Evolutionary conservation across 2,113 vertebrate species (phyloP).

Genomic region (Notothenia coriiceps): DNA sequence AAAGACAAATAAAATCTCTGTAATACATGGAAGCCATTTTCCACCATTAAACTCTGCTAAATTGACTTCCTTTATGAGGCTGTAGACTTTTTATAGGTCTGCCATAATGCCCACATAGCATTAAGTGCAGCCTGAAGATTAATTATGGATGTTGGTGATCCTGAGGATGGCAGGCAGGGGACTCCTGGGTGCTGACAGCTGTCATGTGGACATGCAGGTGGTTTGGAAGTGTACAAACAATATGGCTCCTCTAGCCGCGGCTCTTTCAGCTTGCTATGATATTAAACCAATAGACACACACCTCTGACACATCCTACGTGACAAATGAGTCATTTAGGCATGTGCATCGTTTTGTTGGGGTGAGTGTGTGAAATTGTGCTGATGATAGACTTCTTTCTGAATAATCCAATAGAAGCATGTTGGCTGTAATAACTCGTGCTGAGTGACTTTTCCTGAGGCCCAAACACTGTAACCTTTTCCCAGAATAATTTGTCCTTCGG

Average conservation of each 20-base stretch:
- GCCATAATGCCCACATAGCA: conserved; percentile 2
- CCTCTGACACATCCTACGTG: conserved; percentile 49
- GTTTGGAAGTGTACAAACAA: conserved; percentile 43
- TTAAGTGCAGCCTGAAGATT: conserved; percentile 24
- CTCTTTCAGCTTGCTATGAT: conserved; percentile 5
- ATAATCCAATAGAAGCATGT: conserved; percentile 73
- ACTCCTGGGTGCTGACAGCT: conserved; percentile 19
- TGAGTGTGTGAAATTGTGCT: conserved; percentile 39
- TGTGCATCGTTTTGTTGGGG: background rate
- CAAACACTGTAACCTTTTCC: conserved; percentile 53
- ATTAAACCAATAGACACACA: conserved; percentile 43
- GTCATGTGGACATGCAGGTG: conserved; percentile 18
- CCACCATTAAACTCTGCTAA: conserved; percentile 38
- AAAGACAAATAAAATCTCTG: conserved; percentile 24
- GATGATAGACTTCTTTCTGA: conserved; percentile 57
- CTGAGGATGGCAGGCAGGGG: background rate
- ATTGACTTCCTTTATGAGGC: conserved; percentile 25
- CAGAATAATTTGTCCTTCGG: conserved; percentile 55
- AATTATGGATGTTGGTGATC: conserved; percentile 39
- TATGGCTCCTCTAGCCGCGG: conserved; percentile 35
- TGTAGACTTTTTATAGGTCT: conserved; percentile 20
- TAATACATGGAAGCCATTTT: conserved; percentile 31
- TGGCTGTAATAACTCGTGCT: conserved; percentile 74
- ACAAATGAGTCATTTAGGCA: conserved; percentile 35
- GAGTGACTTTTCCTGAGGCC: conserved; percentile 71